Percentiles rank a stretch among this genome's conserved stretches.
Conservation (phyloP, 2,888 invertebrate species). For the Drosophila incognita region DNA sequence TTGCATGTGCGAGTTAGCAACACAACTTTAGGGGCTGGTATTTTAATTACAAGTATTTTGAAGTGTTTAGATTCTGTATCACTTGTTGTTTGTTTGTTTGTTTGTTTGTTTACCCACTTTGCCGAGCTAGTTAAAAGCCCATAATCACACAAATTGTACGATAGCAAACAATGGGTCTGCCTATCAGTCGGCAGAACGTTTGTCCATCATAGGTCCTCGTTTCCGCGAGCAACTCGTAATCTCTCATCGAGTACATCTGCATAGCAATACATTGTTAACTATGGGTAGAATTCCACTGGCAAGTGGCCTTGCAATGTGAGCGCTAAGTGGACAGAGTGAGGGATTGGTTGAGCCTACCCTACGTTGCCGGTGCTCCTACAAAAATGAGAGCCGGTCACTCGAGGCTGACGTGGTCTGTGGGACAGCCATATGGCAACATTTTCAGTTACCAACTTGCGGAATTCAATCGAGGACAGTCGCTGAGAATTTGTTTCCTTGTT, state of each 20-base stretch:
- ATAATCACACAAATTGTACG: conserved; percentile 23
- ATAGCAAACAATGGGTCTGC: conserved; percentile 27
- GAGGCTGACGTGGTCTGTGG: conserved; percentile 3
- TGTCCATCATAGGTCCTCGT: conserved; percentile 5
- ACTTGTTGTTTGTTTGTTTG: conserved; percentile 11
- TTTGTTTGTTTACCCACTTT: conserved; percentile 23
- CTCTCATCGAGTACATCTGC: conserved; percentile 46
- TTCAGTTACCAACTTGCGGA: conserved; percentile 18
- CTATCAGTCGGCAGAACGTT: conserved; percentile 20
- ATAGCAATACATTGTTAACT: conserved; percentile 7
- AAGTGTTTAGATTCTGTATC: conserved; percentile 40
- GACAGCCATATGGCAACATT: conserved; percentile 9
- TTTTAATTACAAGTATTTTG: conserved; percentile 65
- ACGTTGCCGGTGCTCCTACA: neutral
- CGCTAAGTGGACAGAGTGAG: conserved; percentile 1
- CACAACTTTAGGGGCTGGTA: conserved; percentile 43
- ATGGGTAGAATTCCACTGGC: conserved; percentile 52
- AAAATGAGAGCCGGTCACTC: conserved; percentile 25
- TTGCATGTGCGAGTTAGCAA: conserved; percentile 9
- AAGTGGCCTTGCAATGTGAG: conserved; percentile 26
- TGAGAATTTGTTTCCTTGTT: conserved; percentile 35
- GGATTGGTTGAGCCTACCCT: neutral
- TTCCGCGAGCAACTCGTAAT: conserved; percentile 10
- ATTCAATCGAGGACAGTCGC: conserved; percentile 12
- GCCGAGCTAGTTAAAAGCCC: conserved; percentile 21